These are phyloP conservation scores for Petrolisthes manimaculis DNA, from an alignment of 2,888 invertebrate genomes.

Conservation along the genomic window DNA sequence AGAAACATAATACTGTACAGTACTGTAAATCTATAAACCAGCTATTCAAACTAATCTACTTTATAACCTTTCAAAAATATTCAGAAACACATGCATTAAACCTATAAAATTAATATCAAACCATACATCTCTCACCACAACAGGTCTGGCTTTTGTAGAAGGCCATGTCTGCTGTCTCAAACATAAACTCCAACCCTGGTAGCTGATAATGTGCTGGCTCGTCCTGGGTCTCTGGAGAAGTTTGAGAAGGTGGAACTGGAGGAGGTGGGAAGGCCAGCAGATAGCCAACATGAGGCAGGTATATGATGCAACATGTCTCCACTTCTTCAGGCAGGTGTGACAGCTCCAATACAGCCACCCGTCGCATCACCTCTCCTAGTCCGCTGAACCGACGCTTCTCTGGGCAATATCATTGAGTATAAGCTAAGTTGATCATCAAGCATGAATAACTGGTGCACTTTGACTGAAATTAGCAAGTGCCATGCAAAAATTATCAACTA, in stretches of 20 bases:
- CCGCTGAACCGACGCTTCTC: slow-evolving; percentile 80
- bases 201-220: slow-evolving; percentile 72
- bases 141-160: slow-evolving; percentile 81
- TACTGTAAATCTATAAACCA: no score
- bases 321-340: slow-evolving; percentile 76
- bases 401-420: slow-evolving; percentile 68
- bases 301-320: slow-evolving; percentile 77
- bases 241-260: slow-evolving; percentile 70
- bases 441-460: no score
- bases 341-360: slow-evolving; percentile 80
- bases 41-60: no score
- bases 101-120: no score
- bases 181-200: slow-evolving; percentile 81
- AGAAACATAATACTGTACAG: no score
- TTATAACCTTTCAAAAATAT: no score
- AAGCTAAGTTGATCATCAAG: background rate
- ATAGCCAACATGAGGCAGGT: slow-evolving; percentile 84
- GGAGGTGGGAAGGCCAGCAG: slow-evolving; percentile 81
- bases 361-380: slow-evolving; percentile 80
- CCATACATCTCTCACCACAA: slow-evolving; percentile 67
- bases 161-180: slow-evolving; percentile 76
- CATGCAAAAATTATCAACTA: no score
- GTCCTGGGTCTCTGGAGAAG: background rate
- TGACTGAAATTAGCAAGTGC: no score
- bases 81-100: no score